A percentile compares a stretch with the other conserved stretches of the same genome.
phyloP scores from a whole-genome alignment of 2,888 invertebrate species.

The Dromius quadrimaculatus region DNA sequence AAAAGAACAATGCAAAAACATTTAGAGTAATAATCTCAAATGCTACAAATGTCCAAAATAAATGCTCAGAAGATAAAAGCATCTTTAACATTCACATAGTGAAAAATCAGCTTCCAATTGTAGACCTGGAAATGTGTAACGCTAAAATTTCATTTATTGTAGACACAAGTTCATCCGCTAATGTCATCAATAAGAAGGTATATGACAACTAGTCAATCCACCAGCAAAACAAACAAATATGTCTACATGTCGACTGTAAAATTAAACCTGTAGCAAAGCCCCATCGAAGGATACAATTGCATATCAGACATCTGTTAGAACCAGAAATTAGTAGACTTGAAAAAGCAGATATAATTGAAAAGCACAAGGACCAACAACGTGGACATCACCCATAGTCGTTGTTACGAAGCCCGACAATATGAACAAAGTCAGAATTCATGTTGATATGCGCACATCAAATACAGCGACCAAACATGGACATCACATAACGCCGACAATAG shows the following conservation, averaged over 20 bases:
- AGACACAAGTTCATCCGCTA: background rate
- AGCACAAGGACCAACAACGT: constrained; percentile 53
- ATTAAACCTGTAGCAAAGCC: background rate
- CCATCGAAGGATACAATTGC: background rate
- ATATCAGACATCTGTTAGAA: constrained; percentile 26
- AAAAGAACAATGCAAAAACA: background rate
- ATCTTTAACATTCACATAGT: background rate
- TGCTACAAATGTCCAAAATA: background rate
- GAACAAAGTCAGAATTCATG: constrained; percentile 40
- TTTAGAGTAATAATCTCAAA: background rate
- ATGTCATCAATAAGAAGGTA: background rate
- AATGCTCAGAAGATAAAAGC: background rate
- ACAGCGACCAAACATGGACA: constrained; percentile 46
- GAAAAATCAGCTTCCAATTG: background rate
- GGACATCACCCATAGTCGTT: constrained; percentile 55
- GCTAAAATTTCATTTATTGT: background rate
- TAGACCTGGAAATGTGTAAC: background rate
- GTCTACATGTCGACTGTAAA: background rate
- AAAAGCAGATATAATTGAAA: constrained; percentile 54
- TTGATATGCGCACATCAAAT: constrained; percentile 50
- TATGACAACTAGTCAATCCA: background rate
- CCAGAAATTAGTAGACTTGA: constrained; percentile 51
- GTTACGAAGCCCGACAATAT: constrained; percentile 52
- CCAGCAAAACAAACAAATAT: background rate
- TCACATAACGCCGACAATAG: constrained; percentile 52